Evolutionary conservation across 2,797 vertebrate species (phyloP).

Genomic region (Anguilla obscura): DNA sequence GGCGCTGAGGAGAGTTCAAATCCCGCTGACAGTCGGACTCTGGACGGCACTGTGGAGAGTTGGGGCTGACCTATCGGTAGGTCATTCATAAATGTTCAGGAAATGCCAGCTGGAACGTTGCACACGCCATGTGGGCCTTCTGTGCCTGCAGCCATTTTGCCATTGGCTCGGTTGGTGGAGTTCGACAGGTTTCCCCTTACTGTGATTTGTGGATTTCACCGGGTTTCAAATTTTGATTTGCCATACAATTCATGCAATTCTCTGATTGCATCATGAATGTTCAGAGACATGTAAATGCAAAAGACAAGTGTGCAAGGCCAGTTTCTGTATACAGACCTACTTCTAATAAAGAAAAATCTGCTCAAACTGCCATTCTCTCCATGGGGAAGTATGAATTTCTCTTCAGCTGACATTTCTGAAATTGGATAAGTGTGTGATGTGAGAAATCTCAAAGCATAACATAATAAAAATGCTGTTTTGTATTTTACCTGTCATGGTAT

Average conservation of each 20-base stretch:
- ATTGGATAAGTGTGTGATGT: neutral
- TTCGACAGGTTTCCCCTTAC: neutral
- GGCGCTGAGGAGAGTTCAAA: neutral
- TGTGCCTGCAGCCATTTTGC: neutral
- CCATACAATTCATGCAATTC: neutral
- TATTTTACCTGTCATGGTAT: neutral
- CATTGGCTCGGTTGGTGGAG: neutral
- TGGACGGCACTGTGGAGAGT: no score
- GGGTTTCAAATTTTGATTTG: neutral
- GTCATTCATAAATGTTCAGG: neutral
- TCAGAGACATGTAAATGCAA: neutral
- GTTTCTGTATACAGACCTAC: neutral
- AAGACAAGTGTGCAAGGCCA: neutral
- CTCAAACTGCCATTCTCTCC: neutral
- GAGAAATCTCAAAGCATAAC: neutral
- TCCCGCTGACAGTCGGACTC: neutral
- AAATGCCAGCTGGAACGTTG: constrained; percentile 16
- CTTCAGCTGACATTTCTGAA: neutral
- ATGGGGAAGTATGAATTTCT: neutral
- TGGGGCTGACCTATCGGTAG: neutral
- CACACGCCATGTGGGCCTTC: constrained; percentile 1
- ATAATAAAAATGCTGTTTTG: neutral
- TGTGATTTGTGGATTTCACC: neutral
- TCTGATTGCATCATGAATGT: neutral
- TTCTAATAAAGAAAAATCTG: neutral